A percentile compares a stretch with the other conserved stretches of the same genome.
Conservation (phyloP, 64 coral and sea anemone genomes). For the Platygyra sinensis region DNA sequence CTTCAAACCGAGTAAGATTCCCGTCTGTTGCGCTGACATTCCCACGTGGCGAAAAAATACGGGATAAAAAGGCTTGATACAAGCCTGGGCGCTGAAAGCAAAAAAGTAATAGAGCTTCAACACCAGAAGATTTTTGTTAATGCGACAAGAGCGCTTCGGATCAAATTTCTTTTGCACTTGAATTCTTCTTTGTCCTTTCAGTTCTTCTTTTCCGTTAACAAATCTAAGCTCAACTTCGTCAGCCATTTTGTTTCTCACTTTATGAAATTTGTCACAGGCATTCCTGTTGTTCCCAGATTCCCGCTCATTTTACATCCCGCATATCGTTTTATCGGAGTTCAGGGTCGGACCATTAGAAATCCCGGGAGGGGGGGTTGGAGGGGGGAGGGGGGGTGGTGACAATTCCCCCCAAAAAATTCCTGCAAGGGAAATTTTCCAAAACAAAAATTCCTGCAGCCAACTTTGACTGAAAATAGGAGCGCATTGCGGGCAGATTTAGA, state of each 20-base stretch:
- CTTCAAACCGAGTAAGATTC: slow-evolving; percentile 35
- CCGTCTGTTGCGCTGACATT: slow-evolving; percentile 52
- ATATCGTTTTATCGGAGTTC: too few species aligned
- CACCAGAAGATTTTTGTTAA: slow-evolving; percentile 62
- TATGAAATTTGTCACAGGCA: neutral
- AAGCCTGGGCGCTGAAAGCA: slow-evolving; percentile 47
- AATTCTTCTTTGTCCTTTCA: neutral
- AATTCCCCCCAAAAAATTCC: too few species aligned
- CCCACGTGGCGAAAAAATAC: slow-evolving; percentile 65
- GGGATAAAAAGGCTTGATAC: slow-evolving; percentile 38
- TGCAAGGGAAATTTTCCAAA: too few species aligned
- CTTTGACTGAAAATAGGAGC: too few species aligned
- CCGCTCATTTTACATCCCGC: too few species aligned
- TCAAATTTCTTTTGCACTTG: neutral
- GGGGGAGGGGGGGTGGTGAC: too few species aligned
- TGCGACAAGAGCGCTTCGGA: neutral
- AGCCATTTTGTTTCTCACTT: neutral
- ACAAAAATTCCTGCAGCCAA: too few species aligned
- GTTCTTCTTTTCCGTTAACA: neutral
- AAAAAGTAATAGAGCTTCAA: slow-evolving; percentile 79
- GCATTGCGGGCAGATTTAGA: too few species aligned
- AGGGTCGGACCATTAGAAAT: too few species aligned
- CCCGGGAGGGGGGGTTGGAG: too few species aligned
- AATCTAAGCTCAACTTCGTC: neutral
- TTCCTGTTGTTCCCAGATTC: neutral